Conservation (phyloP, 2,888 invertebrate species). For the Busseola fusca region DNA sequence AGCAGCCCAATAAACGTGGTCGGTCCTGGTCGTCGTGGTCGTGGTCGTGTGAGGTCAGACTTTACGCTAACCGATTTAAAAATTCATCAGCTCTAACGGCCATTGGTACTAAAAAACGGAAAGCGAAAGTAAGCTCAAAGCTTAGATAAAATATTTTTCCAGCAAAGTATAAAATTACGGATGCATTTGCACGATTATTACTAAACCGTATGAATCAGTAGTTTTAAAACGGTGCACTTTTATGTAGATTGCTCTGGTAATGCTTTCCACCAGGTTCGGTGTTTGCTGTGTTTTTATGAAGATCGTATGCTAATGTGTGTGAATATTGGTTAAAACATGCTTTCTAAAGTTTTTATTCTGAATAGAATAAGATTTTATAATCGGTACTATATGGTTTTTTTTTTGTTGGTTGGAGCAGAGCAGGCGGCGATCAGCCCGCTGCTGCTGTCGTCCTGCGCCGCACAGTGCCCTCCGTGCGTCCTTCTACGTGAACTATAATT, state of each 20-base stretch:
- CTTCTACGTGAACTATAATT: too few relatives aligned
- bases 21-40: too few relatives aligned
- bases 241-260: slow-evolving; percentile 53
- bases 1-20: neutral
- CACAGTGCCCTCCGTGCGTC: too few relatives aligned
- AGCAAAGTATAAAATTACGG: slow-evolving; percentile 21
- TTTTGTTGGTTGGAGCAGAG: too few relatives aligned
- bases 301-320: slow-evolving; percentile 16
- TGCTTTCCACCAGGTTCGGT: slow-evolving; percentile 3
- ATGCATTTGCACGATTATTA: slow-evolving; percentile 36
- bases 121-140: neutral
- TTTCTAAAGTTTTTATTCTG: neutral
- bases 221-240: slow-evolving; percentile 34
- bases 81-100: neutral
- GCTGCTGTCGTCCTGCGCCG: too few relatives aligned
- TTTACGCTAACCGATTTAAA: too few relatives aligned
- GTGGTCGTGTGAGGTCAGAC: neutral
- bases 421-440: too few relatives aligned
- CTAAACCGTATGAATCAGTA: slow-evolving; percentile 24
- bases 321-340: slow-evolving; percentile 7
- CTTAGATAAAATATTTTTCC: slow-evolving; percentile 10
- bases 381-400: neutral
- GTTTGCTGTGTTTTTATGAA: slow-evolving; percentile 2
- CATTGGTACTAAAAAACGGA: neutral
- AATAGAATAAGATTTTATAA: neutral